Conservation (phyloP, 2,888 invertebrate genomes). For the Aleiodes leptofemur region DNA sequence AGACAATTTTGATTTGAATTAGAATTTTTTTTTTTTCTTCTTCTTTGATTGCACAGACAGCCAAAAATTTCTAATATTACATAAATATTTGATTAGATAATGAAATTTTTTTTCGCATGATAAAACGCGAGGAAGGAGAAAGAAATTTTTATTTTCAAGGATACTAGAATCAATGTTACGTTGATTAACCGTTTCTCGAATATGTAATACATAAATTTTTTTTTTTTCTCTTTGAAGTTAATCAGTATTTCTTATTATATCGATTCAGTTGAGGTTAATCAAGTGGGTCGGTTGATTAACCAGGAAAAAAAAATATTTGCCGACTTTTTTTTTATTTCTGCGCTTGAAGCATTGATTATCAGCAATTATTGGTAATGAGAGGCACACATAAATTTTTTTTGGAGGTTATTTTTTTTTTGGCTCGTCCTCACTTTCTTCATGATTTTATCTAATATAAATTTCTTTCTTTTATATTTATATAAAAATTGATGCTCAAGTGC, state of each 20-base stretch:
- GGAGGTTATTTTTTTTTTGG: too few species aligned
- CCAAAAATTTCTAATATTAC: conserved; percentile 5
- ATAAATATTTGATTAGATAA: conserved; percentile 4
- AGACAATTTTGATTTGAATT: too few species aligned
- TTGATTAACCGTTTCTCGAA: too few species aligned
- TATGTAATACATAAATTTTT: conserved; percentile 5
- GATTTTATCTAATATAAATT: background rate
- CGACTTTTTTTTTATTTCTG: background rate
- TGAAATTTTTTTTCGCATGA: too few species aligned
- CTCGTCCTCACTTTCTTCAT: background rate
- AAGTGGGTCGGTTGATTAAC: conserved; percentile 1
- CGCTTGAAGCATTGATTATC: background rate
- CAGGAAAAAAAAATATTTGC: conserved; percentile 23
- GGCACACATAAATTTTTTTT: too few species aligned
- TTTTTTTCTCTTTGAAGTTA: conserved; percentile 20
- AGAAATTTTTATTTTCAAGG: too few species aligned
- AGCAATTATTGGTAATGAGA: too few species aligned
- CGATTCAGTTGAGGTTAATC: conserved; percentile 2
- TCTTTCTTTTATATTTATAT: conserved; percentile 8
- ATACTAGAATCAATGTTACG: too few species aligned
- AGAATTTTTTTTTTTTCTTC: background rate
- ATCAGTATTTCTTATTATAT: conserved; percentile 22
- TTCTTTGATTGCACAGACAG: background rate
- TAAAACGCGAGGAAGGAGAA: too few species aligned
- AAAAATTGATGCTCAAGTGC: conserved; percentile 47